Conservation (phyloP, 2,113 vertebrate genomes). For the Atherinomorus stipes region DNA sequence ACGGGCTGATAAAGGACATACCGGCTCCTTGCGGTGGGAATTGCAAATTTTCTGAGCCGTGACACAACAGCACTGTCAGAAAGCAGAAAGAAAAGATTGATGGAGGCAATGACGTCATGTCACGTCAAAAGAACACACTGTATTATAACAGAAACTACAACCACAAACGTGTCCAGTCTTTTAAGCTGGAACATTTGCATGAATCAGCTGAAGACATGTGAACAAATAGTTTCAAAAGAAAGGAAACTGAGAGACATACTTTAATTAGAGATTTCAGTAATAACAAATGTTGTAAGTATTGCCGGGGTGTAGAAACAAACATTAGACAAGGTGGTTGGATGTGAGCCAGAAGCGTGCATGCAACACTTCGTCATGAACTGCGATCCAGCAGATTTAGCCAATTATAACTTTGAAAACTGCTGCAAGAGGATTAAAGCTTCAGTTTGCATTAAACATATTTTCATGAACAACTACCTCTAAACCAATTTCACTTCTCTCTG, state of each 20-base stretch:
- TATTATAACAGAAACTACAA: conserved; percentile 18
- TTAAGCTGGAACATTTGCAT: not conserved
- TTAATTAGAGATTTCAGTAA: not conserved
- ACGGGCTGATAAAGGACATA: conserved; percentile 66
- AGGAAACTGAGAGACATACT: not conserved
- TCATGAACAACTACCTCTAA: not conserved
- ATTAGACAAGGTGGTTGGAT: not conserved
- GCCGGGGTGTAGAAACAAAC: not conserved
- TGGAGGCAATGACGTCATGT: conserved; percentile 21
- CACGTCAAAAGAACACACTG: conserved; percentile 47
- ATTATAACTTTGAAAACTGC: not conserved
- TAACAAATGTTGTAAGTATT: not conserved
- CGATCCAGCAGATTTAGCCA: not conserved
- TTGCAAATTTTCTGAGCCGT: conserved; percentile 52
- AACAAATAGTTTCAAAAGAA: not conserved
- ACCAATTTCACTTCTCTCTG: not conserved
- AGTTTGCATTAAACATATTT: not conserved
- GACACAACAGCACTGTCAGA: conserved; percentile 62
- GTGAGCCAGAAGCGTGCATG: not conserved
- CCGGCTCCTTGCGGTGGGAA: conserved; percentile 70
- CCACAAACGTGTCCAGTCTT: not conserved
- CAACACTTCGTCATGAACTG: not conserved
- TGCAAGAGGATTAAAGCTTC: not conserved
- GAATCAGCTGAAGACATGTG: conserved; percentile 24
- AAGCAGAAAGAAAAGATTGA: conserved; percentile 35